A percentile compares a stretch with the other conserved stretches of the same genome.
phyloP scores from a whole-genome alignment of 2,113 vertebrate species.

The Lates calcarifer region DNA sequence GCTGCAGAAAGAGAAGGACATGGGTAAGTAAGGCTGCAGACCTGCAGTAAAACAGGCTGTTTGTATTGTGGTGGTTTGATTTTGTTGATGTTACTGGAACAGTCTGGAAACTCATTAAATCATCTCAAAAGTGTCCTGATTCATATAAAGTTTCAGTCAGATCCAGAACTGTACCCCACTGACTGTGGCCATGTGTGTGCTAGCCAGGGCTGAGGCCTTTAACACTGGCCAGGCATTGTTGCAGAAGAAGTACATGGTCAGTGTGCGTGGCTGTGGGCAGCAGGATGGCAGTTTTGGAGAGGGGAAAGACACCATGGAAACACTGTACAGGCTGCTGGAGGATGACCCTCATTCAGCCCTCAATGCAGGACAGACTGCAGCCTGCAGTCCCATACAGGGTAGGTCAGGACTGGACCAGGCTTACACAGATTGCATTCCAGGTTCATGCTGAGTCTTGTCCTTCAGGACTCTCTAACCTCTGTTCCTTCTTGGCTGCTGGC shows the following conservation, averaged over 20 bases:
- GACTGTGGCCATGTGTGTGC: slow-evolving; percentile 56
- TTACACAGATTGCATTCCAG: background rate
- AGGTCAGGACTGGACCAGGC: slow-evolving; percentile 62
- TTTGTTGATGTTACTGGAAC: background rate
- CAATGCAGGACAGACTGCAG: slow-evolving; percentile 78
- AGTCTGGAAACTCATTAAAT: background rate
- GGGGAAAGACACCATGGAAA: slow-evolving; percentile 51
- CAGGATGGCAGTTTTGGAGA: slow-evolving; percentile 72
- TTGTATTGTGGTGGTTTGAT: background rate
- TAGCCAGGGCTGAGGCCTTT: slow-evolving; percentile 66
- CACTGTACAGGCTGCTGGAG: slow-evolving; percentile 82
- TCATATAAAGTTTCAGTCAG: background rate
- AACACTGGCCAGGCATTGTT: slow-evolving; percentile 70
- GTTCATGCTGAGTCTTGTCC: slow-evolving; percentile 7
- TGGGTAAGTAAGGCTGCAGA: slow-evolving; percentile 74
- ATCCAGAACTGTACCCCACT: slow-evolving; percentile 14
- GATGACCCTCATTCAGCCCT: slow-evolving; percentile 77
- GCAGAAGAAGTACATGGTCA: slow-evolving; percentile 80
- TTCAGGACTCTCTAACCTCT: slow-evolving; percentile 8
- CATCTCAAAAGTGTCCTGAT: background rate
- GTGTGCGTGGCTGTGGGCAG: slow-evolving; percentile 58
- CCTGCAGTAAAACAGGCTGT: slow-evolving; percentile 1
- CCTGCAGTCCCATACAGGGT: slow-evolving; percentile 73
- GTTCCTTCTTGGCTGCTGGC: slow-evolving; percentile 45
- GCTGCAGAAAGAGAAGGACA: slow-evolving; percentile 75